A percentile compares a stretch with the other conserved stretches of the same genome.
Conservation (phyloP, 2,888 invertebrate species). For the Clitarchus hookeri region DNA sequence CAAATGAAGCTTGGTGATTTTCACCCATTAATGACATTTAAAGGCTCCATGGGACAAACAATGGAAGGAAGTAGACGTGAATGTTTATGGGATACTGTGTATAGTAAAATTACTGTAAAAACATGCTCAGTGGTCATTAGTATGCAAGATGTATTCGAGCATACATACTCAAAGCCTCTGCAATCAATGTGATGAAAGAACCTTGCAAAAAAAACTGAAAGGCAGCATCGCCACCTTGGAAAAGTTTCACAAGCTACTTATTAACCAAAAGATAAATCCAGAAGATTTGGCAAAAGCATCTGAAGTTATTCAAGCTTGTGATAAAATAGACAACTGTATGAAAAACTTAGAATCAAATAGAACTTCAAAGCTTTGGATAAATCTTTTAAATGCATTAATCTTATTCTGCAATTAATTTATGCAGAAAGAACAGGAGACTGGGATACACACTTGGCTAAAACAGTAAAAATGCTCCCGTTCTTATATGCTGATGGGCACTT, state of each 20-base stretch:
- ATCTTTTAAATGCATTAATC: background rate
- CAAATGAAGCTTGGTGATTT: too few species aligned
- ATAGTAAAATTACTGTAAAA: background rate
- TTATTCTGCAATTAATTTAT: background rate
- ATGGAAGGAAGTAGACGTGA: background rate
- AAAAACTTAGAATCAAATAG: background rate
- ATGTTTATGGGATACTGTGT: background rate
- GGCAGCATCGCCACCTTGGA: background rate
- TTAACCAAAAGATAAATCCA: background rate
- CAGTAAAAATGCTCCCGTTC: background rate
- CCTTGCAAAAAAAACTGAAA: background rate
- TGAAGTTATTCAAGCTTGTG: background rate
- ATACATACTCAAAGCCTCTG: background rate
- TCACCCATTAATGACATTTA: too few species aligned
- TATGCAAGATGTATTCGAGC: background rate
- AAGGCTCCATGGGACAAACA: background rate
- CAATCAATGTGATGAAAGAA: background rate
- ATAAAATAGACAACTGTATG: background rate
- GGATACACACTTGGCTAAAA: background rate
- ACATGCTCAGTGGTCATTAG: background rate
- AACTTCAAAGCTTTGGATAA: background rate
- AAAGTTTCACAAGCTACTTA: background rate
- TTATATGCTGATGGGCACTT: background rate
- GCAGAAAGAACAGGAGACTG: background rate
- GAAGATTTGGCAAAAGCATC: background rate